Evolutionary conservation across 1,140 invertebrate genomes (phyloP).

Genomic region (Drosophila asahinai): DNA sequence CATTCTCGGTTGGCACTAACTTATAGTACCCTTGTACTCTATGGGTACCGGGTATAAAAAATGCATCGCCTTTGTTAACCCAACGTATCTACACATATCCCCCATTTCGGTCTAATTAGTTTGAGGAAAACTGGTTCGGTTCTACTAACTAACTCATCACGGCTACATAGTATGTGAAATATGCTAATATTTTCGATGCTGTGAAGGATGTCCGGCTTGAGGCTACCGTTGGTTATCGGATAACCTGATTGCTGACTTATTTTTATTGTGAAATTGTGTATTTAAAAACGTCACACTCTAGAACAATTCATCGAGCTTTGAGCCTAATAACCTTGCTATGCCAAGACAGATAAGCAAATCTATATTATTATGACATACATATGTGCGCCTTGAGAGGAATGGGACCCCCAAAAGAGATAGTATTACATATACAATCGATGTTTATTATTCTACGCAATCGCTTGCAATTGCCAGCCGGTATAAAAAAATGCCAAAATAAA

Average conservation of each 20-base stretch:
- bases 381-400: not conserved
- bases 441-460: slow-evolving; percentile 40
- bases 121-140: not conserved
- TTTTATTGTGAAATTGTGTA: slow-evolving; percentile 16
- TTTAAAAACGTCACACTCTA: slow-evolving; percentile 1
- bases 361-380: not conserved
- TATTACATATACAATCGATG: slow-evolving; percentile 14
- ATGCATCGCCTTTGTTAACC: not conserved
- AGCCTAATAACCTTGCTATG: not conserved
- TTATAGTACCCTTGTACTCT: too few species aligned
- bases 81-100: not conserved
- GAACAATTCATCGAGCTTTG: slow-evolving; percentile 33
- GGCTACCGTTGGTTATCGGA: not conserved
- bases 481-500: slow-evolving; percentile 30
- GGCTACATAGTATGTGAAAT: not conserved
- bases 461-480: slow-evolving; percentile 24
- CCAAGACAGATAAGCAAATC: slow-evolving; percentile 14
- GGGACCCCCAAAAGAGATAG: slow-evolving; percentile 14
- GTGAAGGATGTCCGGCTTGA: slow-evolving; percentile 9
- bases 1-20: too few species aligned
- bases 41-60: too few species aligned
- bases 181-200: not conserved
- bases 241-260: not conserved
- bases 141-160: slow-evolving; percentile 13
- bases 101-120: slow-evolving; percentile 4